These are phyloP conservation scores for Ptychoptera albimana DNA, from an alignment of 2,888 invertebrate genomes.

Conservation along the genomic window DNA sequence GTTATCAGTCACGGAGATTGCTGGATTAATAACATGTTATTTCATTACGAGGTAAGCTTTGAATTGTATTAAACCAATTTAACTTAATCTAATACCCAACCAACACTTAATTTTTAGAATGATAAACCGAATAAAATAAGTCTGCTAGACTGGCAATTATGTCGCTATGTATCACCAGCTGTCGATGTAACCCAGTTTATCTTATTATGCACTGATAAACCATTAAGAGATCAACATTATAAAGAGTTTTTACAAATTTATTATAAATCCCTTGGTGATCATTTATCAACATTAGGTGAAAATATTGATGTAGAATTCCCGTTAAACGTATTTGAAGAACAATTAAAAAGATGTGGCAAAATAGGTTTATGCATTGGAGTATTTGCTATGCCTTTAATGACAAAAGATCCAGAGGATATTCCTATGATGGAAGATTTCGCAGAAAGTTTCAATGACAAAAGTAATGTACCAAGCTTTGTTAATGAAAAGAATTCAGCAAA, in stretches of 20 bases:
- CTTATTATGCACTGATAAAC: constrained; percentile 6
- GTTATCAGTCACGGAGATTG: constrained; percentile 8
- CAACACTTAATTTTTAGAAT: constrained; percentile 1
- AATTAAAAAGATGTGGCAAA: not conserved
- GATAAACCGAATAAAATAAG: constrained; percentile 4
- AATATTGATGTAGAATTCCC: constrained; percentile 1
- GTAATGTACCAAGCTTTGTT: not conserved
- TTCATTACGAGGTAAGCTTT: constrained; percentile 4
- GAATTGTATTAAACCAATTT: not conserved
- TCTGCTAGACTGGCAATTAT: constrained; percentile 7
- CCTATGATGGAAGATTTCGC: not conserved
- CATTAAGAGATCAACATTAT: constrained; percentile 6
- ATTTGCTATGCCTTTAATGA: constrained; percentile 1
- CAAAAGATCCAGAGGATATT: too few species aligned
- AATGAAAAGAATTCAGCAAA: not conserved
- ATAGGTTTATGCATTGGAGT: constrained; percentile 2
- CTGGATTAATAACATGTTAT: constrained; percentile 8
- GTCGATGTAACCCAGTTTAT: constrained; percentile 7
- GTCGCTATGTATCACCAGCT: constrained; percentile 7
- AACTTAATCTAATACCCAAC: too few species aligned
- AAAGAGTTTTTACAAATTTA: constrained; percentile 6
- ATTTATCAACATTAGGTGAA: constrained; percentile 6
- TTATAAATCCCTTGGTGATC: constrained; percentile 5
- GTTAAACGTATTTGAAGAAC: not conserved
- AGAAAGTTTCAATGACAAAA: not conserved